A percentile compares a stretch with the other conserved stretches of the same genome.
phyloP scores from a whole-genome alignment of 2,888 invertebrate species.

The Phyllotreta striolata region DNA sequence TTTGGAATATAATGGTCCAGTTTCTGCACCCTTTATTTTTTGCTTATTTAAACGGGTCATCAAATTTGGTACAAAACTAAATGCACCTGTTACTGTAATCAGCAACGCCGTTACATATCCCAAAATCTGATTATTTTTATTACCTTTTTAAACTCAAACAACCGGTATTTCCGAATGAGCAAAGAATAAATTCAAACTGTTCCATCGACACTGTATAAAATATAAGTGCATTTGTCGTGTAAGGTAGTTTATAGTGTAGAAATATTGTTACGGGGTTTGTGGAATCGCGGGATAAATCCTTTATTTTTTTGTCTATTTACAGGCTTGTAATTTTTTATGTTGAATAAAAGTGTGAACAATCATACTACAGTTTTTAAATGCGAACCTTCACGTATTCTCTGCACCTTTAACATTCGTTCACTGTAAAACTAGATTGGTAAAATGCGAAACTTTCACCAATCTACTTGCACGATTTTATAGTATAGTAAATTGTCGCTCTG shows the following conservation, averaged over 20 bases:
- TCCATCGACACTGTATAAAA: not conserved
- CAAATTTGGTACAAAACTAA: not conserved
- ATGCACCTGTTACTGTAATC: not conserved
- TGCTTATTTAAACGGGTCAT: not conserved
- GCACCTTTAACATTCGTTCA: not conserved
- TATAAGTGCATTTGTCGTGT: slow-evolving; percentile 34
- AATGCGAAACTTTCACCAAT: slow-evolving; percentile 11
- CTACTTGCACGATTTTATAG: slow-evolving; percentile 40
- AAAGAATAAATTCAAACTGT: too few relatives aligned
- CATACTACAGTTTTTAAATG: slow-evolving; percentile 19
- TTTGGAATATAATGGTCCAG: slow-evolving; percentile 28
- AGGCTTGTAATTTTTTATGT: slow-evolving; percentile 44
- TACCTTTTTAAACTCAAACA: too few relatives aligned
- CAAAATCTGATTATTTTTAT: too few relatives aligned
- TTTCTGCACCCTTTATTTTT: not conserved
- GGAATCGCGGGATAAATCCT: slow-evolving; percentile 27
- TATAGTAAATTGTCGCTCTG: slow-evolving; percentile 58
- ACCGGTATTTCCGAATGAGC: too few relatives aligned
- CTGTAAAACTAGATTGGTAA: slow-evolving; percentile 12
- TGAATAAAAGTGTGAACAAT: slow-evolving; percentile 36
- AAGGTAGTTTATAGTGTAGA: slow-evolving; percentile 32
- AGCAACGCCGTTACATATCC: too few relatives aligned
- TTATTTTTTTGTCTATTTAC: slow-evolving; percentile 43
- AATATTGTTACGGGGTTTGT: slow-evolving; percentile 29
- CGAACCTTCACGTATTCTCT: not conserved